A percentile compares a stretch with the other conserved stretches of the same genome.
phyloP scores from a whole-genome alignment of 1,140 invertebrate species.

The Trypoxylus dichotomus region DNA sequence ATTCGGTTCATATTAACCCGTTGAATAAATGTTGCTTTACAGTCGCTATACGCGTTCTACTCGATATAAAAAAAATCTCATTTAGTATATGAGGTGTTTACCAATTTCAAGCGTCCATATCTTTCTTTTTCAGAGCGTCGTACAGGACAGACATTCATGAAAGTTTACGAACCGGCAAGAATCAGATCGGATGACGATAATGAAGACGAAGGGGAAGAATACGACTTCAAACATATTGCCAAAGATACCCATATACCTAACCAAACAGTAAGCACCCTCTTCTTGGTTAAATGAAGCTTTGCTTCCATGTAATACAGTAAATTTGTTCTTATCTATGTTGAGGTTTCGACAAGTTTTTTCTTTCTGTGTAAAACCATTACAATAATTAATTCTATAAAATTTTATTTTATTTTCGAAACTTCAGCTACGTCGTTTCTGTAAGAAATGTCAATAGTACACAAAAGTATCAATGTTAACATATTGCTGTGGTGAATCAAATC shows the following conservation, averaged over 20 bases:
- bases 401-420: no score
- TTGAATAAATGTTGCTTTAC: no score
- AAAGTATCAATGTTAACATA: no score
- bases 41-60: no score
- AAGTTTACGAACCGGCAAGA: slow-evolving; percentile 50
- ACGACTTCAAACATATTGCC: slow-evolving; percentile 52
- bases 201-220: slow-evolving; percentile 50
- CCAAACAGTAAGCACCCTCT: slow-evolving; percentile 46
- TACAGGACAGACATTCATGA: slow-evolving; percentile 50
- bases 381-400: no score
- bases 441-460: no score
- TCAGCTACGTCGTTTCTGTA: no score
- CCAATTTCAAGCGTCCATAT: neutral
- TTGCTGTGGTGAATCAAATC: no score
- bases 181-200: slow-evolving; percentile 47
- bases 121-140: slow-evolving; percentile 43
- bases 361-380: neutral
- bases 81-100: no score
- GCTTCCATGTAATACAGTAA: neutral
- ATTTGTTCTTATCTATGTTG: neutral
- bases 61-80: neutral
- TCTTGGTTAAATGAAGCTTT: neutral
- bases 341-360: neutral
- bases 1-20: no score
- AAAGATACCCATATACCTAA: slow-evolving; percentile 51